Base-by-base conservation (phyloP, 2,888 invertebrate species). In the Acanthosepion esculentum region DNA sequence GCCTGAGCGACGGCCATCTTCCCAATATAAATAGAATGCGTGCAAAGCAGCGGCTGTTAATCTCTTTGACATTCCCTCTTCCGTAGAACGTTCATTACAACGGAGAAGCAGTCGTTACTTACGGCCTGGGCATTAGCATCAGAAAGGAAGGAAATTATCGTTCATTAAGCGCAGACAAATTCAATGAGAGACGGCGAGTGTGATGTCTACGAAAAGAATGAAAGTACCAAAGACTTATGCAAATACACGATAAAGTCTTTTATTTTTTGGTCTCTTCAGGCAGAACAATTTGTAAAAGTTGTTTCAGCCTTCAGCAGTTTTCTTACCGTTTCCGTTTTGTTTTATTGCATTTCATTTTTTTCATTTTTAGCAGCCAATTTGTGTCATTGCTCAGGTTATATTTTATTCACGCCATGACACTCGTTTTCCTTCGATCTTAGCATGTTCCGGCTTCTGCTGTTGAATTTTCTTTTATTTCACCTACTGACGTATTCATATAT, bases 141-240 rank as follows among this genome's bases (percentile, higher is more conserved):
- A 78, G 78, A 78, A 78, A 18, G n/a, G 78, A n/a, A 12, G 33
- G 78, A 78, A 33, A 78, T 78, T 78, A 78, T 78, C 15, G 78
- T 78, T 78, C 78, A n/a, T 33, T 78, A 78, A n/a, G n/a, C 78
- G 33, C 78, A 78, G 78, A 78, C 78, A 78, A 78, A 78, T 78
- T 78, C 78, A 78, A 78, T 78, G n/a, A 78, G n/a, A 33, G n/a
- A 78, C n/a, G 33, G 33, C 0, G 12, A n/a, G 10, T 78, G 10
- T 78, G n/a, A n/a, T 12, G n/a, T 78, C 78, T 15, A 78, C 78
- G n/a, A 15, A 78, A 33, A 78, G 12, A 18, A 10, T 4, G 7
- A 3, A 10, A 18, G 26, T 26, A 64, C 2, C 26, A 64, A 64
- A 41, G 41, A 41, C 41, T 41, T 41, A 41, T 41, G 41, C 41